Percentiles rank a stretch among this genome's conserved stretches.
Conservation (phyloP, 2,888 invertebrate species). For the Coelopa pilipes region DNA sequence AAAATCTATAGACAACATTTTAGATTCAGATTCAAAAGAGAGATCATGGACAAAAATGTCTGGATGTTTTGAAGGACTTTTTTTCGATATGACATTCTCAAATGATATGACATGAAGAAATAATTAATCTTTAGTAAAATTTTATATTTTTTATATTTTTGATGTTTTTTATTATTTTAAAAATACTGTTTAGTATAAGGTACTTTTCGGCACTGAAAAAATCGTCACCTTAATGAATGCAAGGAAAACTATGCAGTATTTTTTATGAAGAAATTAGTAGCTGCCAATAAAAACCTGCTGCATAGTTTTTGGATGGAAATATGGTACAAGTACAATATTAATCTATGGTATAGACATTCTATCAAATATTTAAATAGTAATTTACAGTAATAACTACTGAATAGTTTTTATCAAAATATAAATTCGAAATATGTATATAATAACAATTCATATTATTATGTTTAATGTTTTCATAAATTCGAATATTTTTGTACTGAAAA, state of each 20-base stretch:
- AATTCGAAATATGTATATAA: not conserved
- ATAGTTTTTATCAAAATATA: not conserved
- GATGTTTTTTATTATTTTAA: too few species aligned
- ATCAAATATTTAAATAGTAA: not conserved
- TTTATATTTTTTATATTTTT: too few species aligned
- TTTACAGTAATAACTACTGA: not conserved
- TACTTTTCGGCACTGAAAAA: too few species aligned
- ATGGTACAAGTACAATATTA: not conserved
- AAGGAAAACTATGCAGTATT: not conserved
- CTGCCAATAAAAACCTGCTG: not conserved
- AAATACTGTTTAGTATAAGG: too few species aligned
- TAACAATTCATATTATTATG: not conserved
- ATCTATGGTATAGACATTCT: not conserved
- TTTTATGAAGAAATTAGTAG: not conserved
- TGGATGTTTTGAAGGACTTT: too few species aligned
- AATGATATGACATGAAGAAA: too few species aligned
- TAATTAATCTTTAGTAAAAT: too few species aligned
- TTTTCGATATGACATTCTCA: too few species aligned
- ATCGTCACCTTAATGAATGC: too few species aligned
- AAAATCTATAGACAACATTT: not conserved
- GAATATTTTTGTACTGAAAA: too few species aligned
- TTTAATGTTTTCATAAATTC: too few species aligned
- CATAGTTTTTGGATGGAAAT: slow-evolving; percentile 6
- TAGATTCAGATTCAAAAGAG: not conserved
- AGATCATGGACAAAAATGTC: too few species aligned